These are phyloP conservation scores for Oryzias woworae DNA, from an alignment of 2,113 vertebrate genomes.

Conservation along the genomic window DNA sequence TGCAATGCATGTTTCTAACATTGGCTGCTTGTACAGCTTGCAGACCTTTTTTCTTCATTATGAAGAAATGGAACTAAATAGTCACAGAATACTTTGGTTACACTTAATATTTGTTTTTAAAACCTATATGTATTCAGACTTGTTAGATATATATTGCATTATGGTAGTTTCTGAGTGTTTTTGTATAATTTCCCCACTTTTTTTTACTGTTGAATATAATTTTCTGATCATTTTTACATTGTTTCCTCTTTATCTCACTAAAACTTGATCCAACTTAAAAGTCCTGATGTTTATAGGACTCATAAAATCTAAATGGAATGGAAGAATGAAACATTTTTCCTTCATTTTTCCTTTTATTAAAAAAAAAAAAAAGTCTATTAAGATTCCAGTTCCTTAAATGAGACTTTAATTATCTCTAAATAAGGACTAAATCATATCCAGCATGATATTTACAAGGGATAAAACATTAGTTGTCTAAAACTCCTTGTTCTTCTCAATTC, in stretches of 20 bases:
- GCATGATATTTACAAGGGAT: constrained; percentile 50
- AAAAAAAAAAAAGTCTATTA: too few species aligned
- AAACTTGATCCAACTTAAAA: too few species aligned
- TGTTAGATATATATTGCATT: too few species aligned
- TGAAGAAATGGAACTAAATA: constrained; percentile 28
- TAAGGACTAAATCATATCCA: constrained; percentile 47
- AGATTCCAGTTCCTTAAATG: constrained; percentile 16
- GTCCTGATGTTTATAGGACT: too few species aligned
- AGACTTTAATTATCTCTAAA: constrained; percentile 32
- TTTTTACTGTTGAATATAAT: too few species aligned
- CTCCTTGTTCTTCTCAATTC: constrained; percentile 56
- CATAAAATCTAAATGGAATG: neutral
- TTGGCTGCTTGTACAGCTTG: constrained; percentile 57
- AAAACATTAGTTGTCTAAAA: constrained; percentile 42
- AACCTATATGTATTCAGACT: too few species aligned
- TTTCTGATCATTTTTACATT: too few species aligned
- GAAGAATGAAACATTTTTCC: neutral
- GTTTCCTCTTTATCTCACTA: too few species aligned
- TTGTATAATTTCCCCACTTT: too few species aligned
- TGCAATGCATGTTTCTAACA: constrained; percentile 68
- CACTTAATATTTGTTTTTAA: too few species aligned
- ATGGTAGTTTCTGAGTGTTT: too few species aligned
- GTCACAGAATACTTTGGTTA: constrained; percentile 21
- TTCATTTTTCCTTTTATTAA: too few species aligned
- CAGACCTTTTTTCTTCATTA: constrained; percentile 23